Evolutionary conservation across 2,888 invertebrate species (phyloP).

Genomic region (Ichneumoninae sp.): DNA sequence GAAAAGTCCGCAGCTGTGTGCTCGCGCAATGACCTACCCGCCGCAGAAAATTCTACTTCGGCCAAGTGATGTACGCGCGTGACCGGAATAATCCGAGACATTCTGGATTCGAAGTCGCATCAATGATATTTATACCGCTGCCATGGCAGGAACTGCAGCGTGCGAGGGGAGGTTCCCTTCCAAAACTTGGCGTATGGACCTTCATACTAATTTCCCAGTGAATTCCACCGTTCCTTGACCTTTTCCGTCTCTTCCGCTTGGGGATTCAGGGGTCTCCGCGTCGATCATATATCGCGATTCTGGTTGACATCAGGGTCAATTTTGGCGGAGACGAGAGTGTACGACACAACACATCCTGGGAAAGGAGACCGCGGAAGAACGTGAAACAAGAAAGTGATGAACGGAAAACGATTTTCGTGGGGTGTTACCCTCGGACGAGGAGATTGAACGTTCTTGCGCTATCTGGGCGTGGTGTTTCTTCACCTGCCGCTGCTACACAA

Average conservation of each 20-base stretch:
- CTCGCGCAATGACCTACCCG: slow-evolving; percentile 1
- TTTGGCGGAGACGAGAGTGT: slow-evolving; percentile 7
- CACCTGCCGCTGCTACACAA: slow-evolving; percentile 38
- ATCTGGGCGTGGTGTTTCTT: slow-evolving; percentile 29
- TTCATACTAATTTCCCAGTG: slow-evolving; percentile 28
- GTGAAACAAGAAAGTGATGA: slow-evolving; percentile 18
- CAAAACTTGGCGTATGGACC: slow-evolving; percentile 7
- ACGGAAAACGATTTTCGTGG: slow-evolving; percentile 38
- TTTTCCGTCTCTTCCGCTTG: slow-evolving; percentile 14
- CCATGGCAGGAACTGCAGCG: slow-evolving; percentile 16
- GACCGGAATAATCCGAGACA: slow-evolving; percentile 29
- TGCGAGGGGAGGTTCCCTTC: not conserved
- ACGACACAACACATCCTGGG: slow-evolving; percentile 13
- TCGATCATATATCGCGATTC: slow-evolving; percentile 25
- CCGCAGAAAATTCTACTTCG: slow-evolving; percentile 20
- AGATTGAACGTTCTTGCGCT: slow-evolving; percentile 20
- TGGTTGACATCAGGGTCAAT: slow-evolving; percentile 30
- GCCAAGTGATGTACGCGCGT: slow-evolving; percentile 31
- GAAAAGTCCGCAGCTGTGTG: not conserved
- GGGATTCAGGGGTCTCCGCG: slow-evolving; percentile 12
- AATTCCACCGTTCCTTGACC: slow-evolving; percentile 34
- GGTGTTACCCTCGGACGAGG: slow-evolving; percentile 17
- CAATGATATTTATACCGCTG: slow-evolving; percentile 30
- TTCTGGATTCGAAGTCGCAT: slow-evolving; percentile 1
- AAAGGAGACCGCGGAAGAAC: not conserved